Evolutionary conservation across 2,113 vertebrate species (phyloP).

Genomic region (Forbesichthys papilliferus): DNA sequence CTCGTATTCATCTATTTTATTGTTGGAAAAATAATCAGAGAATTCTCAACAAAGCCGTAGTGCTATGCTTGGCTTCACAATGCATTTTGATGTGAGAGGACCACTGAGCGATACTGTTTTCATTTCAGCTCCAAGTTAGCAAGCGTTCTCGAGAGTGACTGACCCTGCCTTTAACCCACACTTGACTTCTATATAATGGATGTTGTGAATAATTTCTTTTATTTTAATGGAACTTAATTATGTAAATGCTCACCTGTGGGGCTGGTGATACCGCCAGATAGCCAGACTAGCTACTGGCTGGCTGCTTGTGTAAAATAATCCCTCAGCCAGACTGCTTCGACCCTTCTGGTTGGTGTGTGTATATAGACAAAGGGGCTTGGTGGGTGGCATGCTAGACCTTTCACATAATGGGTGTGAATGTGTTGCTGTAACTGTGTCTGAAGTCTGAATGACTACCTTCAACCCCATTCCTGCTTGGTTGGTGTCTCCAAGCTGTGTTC

Average conservation of each 20-base stretch:
- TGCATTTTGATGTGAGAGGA: no score
- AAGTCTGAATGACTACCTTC: slow-evolving; percentile 2
- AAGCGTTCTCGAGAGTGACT: no score
- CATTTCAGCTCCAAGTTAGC: no score
- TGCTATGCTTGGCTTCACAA: no score
- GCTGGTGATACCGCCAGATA: no score
- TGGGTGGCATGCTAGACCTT: slow-evolving; percentile 4
- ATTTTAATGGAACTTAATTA: neutral
- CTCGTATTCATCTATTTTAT: no score
- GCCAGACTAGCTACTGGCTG: slow-evolving; percentile 22
- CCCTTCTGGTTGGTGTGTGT: slow-evolving; percentile 34
- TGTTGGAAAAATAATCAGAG: no score
- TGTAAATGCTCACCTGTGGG: slow-evolving; percentile 28
- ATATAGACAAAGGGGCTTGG: slow-evolving; percentile 17
- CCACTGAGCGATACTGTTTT: no score
- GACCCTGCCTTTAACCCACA: no score
- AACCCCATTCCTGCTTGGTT: neutral
- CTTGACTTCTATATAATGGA: no score
- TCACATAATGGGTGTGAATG: slow-evolving; percentile 31
- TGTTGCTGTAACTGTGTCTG: slow-evolving; percentile 4
- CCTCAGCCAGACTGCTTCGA: slow-evolving; percentile 44
- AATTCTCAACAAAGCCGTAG: no score
- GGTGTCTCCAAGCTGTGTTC: neutral
- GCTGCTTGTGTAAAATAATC: slow-evolving; percentile 57
- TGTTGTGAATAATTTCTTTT: no score